phyloP scores from a whole-genome alignment of 2,888 invertebrate genomes.

The Parnassius mnemosyne region DNA sequence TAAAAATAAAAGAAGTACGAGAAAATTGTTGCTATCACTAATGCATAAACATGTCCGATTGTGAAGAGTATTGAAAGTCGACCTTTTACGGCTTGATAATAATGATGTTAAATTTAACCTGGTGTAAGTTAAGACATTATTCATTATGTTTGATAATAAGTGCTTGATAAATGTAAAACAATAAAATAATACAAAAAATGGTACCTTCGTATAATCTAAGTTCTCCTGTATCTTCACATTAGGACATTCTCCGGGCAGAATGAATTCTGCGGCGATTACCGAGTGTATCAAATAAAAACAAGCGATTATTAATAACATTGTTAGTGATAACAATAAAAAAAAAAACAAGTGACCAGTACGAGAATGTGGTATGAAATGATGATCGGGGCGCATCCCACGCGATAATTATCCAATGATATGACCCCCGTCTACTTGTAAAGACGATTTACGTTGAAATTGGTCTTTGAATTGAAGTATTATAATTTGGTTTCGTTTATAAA shows the following conservation, averaged over 20 bases:
- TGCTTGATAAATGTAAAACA: no score
- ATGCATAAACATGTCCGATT: no score
- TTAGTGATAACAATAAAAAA: constrained; percentile 27
- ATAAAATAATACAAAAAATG: neutral
- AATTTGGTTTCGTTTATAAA: constrained; percentile 32
- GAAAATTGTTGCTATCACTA: no score
- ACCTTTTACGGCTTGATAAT: no score
- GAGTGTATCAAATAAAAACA: constrained; percentile 39
- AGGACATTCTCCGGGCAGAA: constrained; percentile 64
- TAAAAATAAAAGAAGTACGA: no score
- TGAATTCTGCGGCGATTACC: constrained; percentile 53
- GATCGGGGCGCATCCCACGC: constrained; percentile 48
- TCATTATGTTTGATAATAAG: no score
- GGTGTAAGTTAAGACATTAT: no score
- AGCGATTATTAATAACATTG: constrained; percentile 48
- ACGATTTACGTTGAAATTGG: constrained; percentile 46
- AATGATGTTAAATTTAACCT: no score
- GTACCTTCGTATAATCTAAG: constrained; percentile 65
- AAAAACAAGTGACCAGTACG: constrained; percentile 39
- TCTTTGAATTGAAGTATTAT: constrained; percentile 38
- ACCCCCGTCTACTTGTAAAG: constrained; percentile 47
- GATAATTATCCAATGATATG: constrained; percentile 68
- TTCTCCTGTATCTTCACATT: constrained; percentile 62
- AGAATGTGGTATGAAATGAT: constrained; percentile 47
- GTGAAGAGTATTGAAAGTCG: no score